phyloP scores from a whole-genome alignment of 2,797 vertebrate genomes.

The Clamator glandarius region DNA sequence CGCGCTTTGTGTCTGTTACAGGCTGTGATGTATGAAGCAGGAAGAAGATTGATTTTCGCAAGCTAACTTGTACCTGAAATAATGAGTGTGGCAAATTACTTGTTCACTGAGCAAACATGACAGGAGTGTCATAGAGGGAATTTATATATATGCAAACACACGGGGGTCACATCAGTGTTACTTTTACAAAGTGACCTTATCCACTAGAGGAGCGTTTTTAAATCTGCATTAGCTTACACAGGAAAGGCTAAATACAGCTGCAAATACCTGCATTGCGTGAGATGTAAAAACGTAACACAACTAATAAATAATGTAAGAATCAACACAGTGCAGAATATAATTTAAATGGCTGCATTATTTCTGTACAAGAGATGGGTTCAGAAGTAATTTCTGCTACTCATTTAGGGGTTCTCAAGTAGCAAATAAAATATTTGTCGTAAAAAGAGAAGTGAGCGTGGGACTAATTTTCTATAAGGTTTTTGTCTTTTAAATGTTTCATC shows the following conservation, averaged over 20 bases:
- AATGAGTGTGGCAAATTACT: conserved; percentile 77
- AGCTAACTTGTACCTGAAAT: conserved; percentile 68
- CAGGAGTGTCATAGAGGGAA: conserved; percentile 69
- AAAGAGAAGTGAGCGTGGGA: conserved; percentile 25
- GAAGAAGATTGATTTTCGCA: conserved; percentile 76
- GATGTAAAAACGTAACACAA: conserved; percentile 27
- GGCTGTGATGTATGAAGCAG: conserved; percentile 72
- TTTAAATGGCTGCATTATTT: conserved; percentile 67
- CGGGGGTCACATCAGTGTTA: conserved; percentile 17
- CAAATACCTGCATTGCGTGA: neutral
- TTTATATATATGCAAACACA: conserved; percentile 77
- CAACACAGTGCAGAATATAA: conserved; percentile 37
- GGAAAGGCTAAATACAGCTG: conserved; percentile 32
- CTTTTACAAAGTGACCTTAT: conserved; percentile 68
- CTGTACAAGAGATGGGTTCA: conserved; percentile 39
- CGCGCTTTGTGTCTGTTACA: conserved; percentile 37
- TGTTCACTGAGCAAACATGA: conserved; percentile 76
- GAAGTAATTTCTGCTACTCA: conserved; percentile 51
- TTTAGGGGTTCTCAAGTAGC: conserved; percentile 50
- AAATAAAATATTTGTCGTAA: conserved; percentile 63
- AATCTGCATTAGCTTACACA: conserved; percentile 29
- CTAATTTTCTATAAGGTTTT: conserved; percentile 61
- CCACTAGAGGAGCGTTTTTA: conserved; percentile 41
- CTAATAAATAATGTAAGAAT: conserved; percentile 73
- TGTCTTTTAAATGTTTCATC: conserved; percentile 41